These are phyloP conservation scores for Phragmatobia fuliginosa DNA, from an alignment of 2,888 invertebrate genomes.

Conservation along the genomic window DNA sequence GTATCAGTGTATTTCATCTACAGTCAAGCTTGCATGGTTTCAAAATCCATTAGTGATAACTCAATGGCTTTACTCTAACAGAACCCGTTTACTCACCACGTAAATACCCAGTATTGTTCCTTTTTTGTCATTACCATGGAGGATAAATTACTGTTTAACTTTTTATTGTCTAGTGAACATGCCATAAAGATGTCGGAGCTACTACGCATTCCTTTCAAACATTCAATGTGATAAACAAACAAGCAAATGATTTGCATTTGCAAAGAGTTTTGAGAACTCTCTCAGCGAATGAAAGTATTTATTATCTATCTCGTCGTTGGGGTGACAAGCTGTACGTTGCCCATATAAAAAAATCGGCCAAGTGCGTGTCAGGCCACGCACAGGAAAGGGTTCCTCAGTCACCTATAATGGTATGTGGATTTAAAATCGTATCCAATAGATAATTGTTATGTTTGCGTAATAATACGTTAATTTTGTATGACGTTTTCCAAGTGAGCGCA, in stretches of 20 bases:
- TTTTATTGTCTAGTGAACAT: constrained; percentile 5
- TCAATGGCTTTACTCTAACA: constrained; percentile 1
- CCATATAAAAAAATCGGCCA: too few species aligned
- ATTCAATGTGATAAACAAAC: background rate
- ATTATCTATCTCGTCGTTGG: too few species aligned
- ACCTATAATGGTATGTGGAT: too few species aligned
- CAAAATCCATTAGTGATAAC: background rate
- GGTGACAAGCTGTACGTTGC: too few species aligned
- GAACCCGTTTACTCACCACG: background rate
- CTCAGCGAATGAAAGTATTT: background rate
- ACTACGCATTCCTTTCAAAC: background rate
- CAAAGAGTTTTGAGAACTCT: background rate
- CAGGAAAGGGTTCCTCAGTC: too few species aligned
- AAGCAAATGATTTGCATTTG: background rate
- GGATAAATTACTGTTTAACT: constrained; percentile 14
- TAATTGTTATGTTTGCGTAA: too few species aligned
- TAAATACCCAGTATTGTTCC: constrained; percentile 14
- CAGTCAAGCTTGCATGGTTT: background rate
- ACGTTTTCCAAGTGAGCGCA: too few species aligned
- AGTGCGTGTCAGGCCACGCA: too few species aligned
- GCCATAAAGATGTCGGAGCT: constrained; percentile 11
- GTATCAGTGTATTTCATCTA: background rate
- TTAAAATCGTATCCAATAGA: too few species aligned
- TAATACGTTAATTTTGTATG: too few species aligned
- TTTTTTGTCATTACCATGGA: constrained; percentile 17